phyloP scores from a whole-genome alignment of 92 coral and sea anemone species.

The Virgularia gustaviana region DNA sequence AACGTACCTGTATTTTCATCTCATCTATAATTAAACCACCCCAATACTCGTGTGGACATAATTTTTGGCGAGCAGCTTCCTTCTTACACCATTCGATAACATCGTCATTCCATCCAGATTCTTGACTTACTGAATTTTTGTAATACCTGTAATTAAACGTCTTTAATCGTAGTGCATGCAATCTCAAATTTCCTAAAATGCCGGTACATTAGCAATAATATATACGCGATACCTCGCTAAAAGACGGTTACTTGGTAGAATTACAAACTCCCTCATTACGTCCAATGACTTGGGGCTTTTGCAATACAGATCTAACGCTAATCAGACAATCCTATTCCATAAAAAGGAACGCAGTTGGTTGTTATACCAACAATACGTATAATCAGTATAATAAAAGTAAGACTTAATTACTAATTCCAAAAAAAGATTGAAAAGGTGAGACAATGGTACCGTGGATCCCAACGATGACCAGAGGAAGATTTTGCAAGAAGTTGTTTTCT shows the following conservation, averaged over 20 bases:
- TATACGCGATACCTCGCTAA: not conserved
- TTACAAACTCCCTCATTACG: conserved; percentile 1
- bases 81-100: no score
- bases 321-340: not conserved
- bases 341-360: not conserved
- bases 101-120: conserved; percentile 13
- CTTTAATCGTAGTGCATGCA: no score
- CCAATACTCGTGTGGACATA: no score
- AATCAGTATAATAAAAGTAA: no score
- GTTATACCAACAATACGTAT: not conserved
- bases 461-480: no score
- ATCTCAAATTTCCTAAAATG: not conserved
- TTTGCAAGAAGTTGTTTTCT: not conserved
- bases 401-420: not conserved
- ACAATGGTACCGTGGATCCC: conserved; percentile 6
- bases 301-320: not conserved
- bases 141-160: not conserved
- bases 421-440: not conserved
- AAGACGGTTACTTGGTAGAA: not conserved
- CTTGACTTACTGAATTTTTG: not conserved
- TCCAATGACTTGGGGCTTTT: not conserved
- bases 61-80: no score
- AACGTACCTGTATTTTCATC: no score
- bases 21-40: no score
- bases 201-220: not conserved